phyloP scores from a whole-genome alignment of 2,888 invertebrate genomes.

The Thalpophila matura region DNA sequence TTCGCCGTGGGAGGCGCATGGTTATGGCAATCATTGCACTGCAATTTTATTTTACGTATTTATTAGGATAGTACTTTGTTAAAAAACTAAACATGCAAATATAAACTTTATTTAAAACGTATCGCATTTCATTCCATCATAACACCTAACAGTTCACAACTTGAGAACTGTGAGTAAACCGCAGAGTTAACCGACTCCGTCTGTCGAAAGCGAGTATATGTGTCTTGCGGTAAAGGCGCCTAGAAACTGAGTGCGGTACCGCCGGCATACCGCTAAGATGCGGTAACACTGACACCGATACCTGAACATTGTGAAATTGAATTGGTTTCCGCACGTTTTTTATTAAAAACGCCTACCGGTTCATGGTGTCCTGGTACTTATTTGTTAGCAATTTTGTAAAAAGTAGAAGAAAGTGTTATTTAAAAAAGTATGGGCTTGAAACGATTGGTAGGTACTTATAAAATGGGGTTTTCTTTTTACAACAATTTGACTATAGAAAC shows the following conservation, averaged over 20 bases:
- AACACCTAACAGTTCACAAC: constrained; percentile 33
- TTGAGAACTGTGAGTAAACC: constrained; percentile 51
- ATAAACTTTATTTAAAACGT: not conserved
- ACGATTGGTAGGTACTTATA: not conserved
- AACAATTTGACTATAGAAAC: too few species aligned
- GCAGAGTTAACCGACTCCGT: constrained; percentile 48
- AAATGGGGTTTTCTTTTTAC: not conserved
- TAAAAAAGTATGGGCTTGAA: not conserved
- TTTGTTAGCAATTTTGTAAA: not conserved
- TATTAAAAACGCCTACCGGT: constrained; percentile 30
- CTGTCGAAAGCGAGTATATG: constrained; percentile 62
- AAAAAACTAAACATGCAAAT: too few species aligned
- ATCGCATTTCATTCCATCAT: constrained; percentile 29
- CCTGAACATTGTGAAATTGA: constrained; percentile 49
- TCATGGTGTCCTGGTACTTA: constrained; percentile 27
- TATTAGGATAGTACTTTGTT: too few species aligned
- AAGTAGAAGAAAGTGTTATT: not conserved
- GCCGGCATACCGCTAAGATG: constrained; percentile 52
- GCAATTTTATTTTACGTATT: too few species aligned
- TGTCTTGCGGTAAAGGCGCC: constrained; percentile 62
- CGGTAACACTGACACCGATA: constrained; percentile 61
- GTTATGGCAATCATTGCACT: too few species aligned
- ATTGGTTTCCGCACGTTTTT: constrained; percentile 51
- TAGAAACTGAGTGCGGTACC: constrained; percentile 57
- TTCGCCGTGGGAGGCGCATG: too few species aligned